Conservation (phyloP, 1,140 invertebrate species). For the Microplitis demolitor region DNA sequence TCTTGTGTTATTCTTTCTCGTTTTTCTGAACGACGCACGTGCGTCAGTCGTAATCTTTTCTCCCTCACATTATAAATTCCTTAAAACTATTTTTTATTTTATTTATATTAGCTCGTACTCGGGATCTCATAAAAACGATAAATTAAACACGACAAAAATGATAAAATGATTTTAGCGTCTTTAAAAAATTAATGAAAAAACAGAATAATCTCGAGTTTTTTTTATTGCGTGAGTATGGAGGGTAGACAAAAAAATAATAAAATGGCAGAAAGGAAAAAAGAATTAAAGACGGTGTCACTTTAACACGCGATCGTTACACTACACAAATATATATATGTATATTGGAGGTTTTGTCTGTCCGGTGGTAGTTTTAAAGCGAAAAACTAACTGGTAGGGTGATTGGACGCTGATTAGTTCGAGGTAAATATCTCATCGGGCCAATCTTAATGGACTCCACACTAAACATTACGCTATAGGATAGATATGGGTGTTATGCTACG, state of each 20-base stretch:
- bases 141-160: too few relatives aligned
- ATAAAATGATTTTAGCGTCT: too few relatives aligned
- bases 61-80: background rate
- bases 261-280: background rate
- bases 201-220: background rate
- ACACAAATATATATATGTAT: background rate
- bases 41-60: constrained; percentile 13
- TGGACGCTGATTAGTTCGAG: constrained; percentile 30
- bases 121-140: too few relatives aligned
- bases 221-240: background rate
- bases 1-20: constrained; percentile 25
- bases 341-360: background rate
- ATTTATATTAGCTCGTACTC: background rate
- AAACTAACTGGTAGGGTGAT: constrained; percentile 8
- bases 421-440: constrained; percentile 22
- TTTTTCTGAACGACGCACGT: constrained; percentile 6
- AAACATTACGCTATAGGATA: background rate
- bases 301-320: constrained; percentile 28
- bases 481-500: background rate
- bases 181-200: background rate
- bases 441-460: constrained; percentile 33
- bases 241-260: background rate
- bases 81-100: background rate
- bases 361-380: background rate
- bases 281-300: constrained; percentile 14